Percentiles rank a stretch among this genome's conserved stretches.
Conservation (phyloP, 2,113 vertebrate species). For the Dipodomys stephensi region DNA sequence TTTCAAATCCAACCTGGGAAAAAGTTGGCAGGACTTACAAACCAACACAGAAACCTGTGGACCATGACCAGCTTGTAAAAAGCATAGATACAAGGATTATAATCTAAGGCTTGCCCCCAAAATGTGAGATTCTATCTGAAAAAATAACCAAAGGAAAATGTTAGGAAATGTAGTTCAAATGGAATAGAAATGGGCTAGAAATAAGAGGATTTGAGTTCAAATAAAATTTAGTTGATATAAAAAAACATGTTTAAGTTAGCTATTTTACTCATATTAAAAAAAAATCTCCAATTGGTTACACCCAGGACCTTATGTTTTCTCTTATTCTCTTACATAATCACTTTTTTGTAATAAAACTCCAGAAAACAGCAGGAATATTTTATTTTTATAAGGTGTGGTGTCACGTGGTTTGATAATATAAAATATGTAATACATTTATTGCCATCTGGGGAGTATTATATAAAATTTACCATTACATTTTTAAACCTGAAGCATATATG, state of each 20-base stretch:
- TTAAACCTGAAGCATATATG: not conserved
- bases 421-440: constrained; percentile 1
- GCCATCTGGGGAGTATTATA: not conserved
- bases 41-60: no score
- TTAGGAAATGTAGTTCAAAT: no score
- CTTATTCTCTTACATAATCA: not conserved
- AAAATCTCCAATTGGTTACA: not conserved
- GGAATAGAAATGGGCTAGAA: no score
- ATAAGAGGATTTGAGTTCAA: no score
- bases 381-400: not conserved
- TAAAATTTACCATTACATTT: not conserved
- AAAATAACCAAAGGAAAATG: no score
- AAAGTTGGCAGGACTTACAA: no score
- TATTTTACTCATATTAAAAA: not conserved
- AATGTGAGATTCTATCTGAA: no score
- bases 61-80: no score
- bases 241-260: not conserved
- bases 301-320: not conserved
- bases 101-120: no score
- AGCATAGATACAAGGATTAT: no score
- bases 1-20: no score
- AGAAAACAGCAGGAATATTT: not conserved
- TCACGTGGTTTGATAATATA: not conserved
- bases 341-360: not conserved
- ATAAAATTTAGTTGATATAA: not conserved